These are phyloP conservation scores for Vollenhovia emeryi DNA, from an alignment of 1,140 invertebrate species.

Conservation along the genomic window DNA sequence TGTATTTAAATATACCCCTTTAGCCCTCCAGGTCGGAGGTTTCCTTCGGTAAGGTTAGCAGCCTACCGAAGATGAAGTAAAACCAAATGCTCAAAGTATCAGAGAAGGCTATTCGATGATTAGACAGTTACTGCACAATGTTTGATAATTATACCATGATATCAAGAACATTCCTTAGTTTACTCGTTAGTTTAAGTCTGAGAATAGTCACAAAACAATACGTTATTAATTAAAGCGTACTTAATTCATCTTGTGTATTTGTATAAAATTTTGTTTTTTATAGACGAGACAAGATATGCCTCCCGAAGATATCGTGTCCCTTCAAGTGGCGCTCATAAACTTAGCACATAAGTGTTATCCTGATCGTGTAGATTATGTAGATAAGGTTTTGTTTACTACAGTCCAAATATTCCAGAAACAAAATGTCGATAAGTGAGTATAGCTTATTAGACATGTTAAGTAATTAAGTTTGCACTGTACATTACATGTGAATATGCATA, in stretches of 20 bases:
- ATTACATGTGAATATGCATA: constrained; percentile 32
- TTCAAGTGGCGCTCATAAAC: constrained; percentile 98
- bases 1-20: too few relatives aligned
- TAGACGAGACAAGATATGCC: constrained; percentile 97
- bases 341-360: constrained; percentile 98
- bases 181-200: constrained; percentile 84
- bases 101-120: constrained; percentile 75
- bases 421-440: constrained; percentile 90
- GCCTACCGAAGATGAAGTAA: too few relatives aligned
- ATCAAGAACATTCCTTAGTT: constrained; percentile 71
- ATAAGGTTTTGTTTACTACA: constrained; percentile 97
- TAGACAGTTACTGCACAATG: constrained; percentile 74
- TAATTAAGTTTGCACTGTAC: neutral
- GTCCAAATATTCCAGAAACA: constrained; percentile 93
- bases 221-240: constrained; percentile 14
- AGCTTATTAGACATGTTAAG: constrained; percentile 1
- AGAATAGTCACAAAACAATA: constrained; percentile 61
- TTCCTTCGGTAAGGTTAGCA: too few relatives aligned
- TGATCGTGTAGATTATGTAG: constrained; percentile 97
- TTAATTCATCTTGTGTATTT: constrained; percentile 84
- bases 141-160: constrained; percentile 73
- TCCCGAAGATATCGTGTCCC: constrained; percentile 97
- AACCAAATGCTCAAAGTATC: too few relatives aligned
- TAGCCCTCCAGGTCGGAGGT: too few relatives aligned
- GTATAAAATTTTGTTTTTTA: constrained; percentile 45